phyloP scores from a whole-genome alignment of 2,797 vertebrate species.

The Uromys caudimaculatus region DNA sequence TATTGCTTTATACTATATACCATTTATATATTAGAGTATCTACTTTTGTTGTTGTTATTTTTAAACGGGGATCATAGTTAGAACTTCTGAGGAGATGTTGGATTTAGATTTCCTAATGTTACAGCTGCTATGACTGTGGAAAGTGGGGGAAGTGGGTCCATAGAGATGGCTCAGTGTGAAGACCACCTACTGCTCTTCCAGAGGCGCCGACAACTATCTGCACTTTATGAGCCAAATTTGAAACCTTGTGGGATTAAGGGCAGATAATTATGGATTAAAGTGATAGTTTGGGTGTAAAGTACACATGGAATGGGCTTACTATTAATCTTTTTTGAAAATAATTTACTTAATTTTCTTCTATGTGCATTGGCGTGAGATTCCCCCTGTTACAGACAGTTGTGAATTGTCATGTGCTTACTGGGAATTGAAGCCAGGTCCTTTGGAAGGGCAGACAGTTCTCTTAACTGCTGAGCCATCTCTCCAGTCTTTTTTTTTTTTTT shows the following conservation, averaged over 20 bases:
- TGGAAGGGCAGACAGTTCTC: not conserved
- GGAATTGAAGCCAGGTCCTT: not conserved
- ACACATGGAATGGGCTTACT: not conserved
- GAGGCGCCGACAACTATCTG: not conserved
- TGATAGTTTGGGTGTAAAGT: not conserved
- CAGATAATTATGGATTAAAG: not conserved
- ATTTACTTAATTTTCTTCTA: not conserved
- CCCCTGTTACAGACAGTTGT: not conserved
- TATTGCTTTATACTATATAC: too few relatives aligned
- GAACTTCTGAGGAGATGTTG: not conserved
- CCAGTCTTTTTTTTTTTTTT: not conserved
- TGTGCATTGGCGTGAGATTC: not conserved
- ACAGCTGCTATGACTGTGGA: not conserved
- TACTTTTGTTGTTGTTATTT: not conserved
- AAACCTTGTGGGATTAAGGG: not conserved
- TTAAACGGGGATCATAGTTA: not conserved
- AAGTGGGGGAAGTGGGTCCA: not conserved
- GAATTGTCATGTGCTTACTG: not conserved
- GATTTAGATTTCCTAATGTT: not conserved
- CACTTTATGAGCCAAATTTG: not conserved
- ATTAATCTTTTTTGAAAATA: not conserved
- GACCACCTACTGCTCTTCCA: not conserved
- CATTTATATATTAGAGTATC: not conserved
- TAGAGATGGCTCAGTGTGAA: not conserved
- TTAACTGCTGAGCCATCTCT: not conserved